Evolutionary conservation across 2,113 vertebrate species (phyloP), one percentile per base, ranked within the genome.

Genomic region (Menidia beryllina): DNA sequence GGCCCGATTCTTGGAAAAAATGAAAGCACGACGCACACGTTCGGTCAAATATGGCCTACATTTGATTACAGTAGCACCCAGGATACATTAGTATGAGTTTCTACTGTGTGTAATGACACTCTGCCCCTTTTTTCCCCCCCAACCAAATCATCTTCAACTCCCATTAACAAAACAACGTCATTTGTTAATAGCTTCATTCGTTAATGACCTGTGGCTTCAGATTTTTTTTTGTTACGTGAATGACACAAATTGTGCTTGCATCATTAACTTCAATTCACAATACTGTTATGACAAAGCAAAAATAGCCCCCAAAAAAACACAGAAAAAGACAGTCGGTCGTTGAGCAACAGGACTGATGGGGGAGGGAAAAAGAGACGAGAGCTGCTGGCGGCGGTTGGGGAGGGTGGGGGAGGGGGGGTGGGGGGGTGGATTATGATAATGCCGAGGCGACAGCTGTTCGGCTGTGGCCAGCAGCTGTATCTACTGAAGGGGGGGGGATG

Each of bases 381-480:
- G n/a, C n/a, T n/a, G n/a, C n/a, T n/a, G n/a, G n/a, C n/a, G n/a
- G n/a, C n/a, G n/a, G n/a, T n/a, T n/a, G n/a, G 15, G 26, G 10
- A 19, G 0, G 55, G 38, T 56, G 26, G 8, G 20, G 10, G 63
- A 10, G 15, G 5, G 19, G 57, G 41, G 30, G 57, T 50, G 50
- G 47, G 66, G 51, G 51, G 1, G 4, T 66, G 86, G 88, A 89
- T 91, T 90, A 91, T 84, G 83, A 60, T 90, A 88, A 89, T 88
- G 52, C 75, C 50, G 65, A 80, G 76, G 80, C 54, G 52, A 86
- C 92, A 93, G 90, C 93, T 93, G 93, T 90, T 91, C 58, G 51
- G 56, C 62, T 73, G 73, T 69, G 81, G 69, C 6, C 50, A 90
- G 88, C 91, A 93, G 91, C 91, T 94, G 91, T 82, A 89, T 86